Evolutionary conservation across 64 coral and sea anemone species (phyloP).

Genomic region (Montipora cactus): DNA sequence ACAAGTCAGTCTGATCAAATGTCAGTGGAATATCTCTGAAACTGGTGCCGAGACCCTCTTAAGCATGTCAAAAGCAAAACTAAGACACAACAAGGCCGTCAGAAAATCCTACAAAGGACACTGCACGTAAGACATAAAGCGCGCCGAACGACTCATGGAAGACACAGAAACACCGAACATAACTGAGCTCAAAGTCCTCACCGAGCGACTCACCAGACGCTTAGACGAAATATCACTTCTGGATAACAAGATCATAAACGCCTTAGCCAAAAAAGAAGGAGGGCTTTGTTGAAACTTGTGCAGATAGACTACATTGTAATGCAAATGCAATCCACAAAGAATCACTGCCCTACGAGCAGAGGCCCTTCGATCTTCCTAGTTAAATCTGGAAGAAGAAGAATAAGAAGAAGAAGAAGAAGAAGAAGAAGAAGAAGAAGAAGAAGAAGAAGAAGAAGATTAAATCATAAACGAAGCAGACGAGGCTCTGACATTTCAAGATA

Average conservation of each 20-base stretch:
- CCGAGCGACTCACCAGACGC: slow-evolving; percentile 14
- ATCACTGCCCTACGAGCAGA: no score
- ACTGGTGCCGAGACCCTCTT: slow-evolving; percentile 35
- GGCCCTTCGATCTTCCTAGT: no score
- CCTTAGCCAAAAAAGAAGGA: background rate
- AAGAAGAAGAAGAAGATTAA: slow-evolving; percentile 11
- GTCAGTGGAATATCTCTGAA: background rate
- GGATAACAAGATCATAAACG: slow-evolving; percentile 25
- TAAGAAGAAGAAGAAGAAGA: no score
- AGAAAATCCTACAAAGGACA: slow-evolving; percentile 49
- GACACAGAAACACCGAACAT: background rate
- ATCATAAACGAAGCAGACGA: background rate
- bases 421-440: no score
- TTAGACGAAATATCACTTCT: slow-evolving; percentile 35
- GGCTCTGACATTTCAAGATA: slow-evolving; percentile 42
- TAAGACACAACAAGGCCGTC: background rate
- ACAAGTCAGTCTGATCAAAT: background rate
- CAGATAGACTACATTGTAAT: no score
- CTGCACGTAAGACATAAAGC: slow-evolving; percentile 46
- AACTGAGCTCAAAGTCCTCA: slow-evolving; percentile 55
- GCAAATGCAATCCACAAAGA: no score
- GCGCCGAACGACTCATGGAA: slow-evolving; percentile 34
- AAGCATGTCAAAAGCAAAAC: slow-evolving; percentile 3
- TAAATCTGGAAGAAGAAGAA: no score
- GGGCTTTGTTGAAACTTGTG: no score